phyloP scores from a whole-genome alignment of 2,113 vertebrate species.

The Varanus komodoensis region DNA sequence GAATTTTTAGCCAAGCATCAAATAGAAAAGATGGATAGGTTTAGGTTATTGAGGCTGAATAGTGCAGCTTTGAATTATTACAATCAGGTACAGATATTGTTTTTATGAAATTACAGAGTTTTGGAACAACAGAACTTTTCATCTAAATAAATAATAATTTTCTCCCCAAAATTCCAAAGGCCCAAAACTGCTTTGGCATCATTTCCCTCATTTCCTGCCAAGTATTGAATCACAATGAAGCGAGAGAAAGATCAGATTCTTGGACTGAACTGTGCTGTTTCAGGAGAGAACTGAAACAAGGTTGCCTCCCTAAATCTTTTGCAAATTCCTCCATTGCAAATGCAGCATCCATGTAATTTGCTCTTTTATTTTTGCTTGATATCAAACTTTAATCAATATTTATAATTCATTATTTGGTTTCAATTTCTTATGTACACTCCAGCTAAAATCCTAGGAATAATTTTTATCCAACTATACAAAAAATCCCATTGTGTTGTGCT shows the following conservation, averaged over 20 bases:
- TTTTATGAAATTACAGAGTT: constrained; percentile 17
- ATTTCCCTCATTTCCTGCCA: constrained; percentile 1
- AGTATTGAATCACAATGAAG: constrained; percentile 24
- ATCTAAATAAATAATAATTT: constrained; percentile 12
- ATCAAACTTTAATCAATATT: neutral
- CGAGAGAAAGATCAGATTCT: constrained; percentile 23
- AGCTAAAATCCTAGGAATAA: neutral
- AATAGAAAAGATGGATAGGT: constrained; percentile 16
- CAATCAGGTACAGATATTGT: neutral
- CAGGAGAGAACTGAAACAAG: neutral
- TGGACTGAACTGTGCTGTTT: constrained; percentile 9
- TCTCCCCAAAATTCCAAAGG: constrained; percentile 11
- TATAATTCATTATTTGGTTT: neutral
- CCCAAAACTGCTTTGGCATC: constrained; percentile 5
- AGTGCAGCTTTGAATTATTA: neutral
- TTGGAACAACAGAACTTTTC: constrained; percentile 3
- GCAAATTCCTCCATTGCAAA: constrained; percentile 12
- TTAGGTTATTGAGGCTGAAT: neutral
- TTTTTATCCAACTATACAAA: neutral
- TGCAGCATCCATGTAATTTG: neutral
- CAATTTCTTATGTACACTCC: neutral
- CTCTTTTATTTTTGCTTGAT: neutral
- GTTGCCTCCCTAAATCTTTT: constrained; percentile 18
- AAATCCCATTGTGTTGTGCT: neutral
- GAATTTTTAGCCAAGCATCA: constrained; percentile 10